A percentile compares a stretch with the other conserved stretches of the same genome.
These are phyloP conservation scores for Chorisops tibialis DNA, from an alignment of 2,888 invertebrate species.

Conservation along the genomic window DNA sequence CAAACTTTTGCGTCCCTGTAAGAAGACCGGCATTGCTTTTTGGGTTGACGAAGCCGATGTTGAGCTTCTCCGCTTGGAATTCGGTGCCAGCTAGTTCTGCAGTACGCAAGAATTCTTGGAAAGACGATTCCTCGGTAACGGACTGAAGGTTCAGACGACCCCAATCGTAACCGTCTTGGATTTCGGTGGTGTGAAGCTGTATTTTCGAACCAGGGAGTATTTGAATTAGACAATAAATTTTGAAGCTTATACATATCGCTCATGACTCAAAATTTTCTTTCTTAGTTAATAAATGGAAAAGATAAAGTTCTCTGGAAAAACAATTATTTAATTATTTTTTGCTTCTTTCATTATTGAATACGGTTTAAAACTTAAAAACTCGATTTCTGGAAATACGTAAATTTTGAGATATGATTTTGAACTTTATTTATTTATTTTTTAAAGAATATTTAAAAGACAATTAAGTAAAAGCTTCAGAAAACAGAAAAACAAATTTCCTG, in stretches of 20 bases:
- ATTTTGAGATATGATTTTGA: too few species aligned
- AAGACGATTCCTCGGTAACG: conserved; percentile 91
- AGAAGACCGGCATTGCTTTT: conserved; percentile 60
- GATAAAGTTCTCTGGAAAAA: background rate
- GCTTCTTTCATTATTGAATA: too few species aligned
- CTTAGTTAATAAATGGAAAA: too few species aligned
- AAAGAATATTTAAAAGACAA: too few species aligned
- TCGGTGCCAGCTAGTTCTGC: conserved; percentile 93
- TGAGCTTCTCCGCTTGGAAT: conserved; percentile 87
- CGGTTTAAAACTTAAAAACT: too few species aligned
- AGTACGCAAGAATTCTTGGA: conserved; percentile 93
- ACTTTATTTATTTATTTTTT: too few species aligned
- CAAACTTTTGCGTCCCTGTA: conserved; percentile 57
- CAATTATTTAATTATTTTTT: too few species aligned
- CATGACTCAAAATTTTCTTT: background rate
- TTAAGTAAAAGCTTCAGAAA: too few species aligned
- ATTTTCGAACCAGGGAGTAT: too few species aligned
- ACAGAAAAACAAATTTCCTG: background rate
- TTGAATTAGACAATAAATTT: background rate
- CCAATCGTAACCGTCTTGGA: conserved; percentile 90
- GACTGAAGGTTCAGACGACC: conserved; percentile 85
- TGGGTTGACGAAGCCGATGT: conserved; percentile 71
- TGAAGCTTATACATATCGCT: background rate
- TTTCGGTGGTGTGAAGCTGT: conserved; percentile 75
- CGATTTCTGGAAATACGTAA: too few species aligned